These are phyloP conservation scores for Leptopilina syphax DNA, from an alignment of 2,888 invertebrate species.

Conservation along the genomic window DNA sequence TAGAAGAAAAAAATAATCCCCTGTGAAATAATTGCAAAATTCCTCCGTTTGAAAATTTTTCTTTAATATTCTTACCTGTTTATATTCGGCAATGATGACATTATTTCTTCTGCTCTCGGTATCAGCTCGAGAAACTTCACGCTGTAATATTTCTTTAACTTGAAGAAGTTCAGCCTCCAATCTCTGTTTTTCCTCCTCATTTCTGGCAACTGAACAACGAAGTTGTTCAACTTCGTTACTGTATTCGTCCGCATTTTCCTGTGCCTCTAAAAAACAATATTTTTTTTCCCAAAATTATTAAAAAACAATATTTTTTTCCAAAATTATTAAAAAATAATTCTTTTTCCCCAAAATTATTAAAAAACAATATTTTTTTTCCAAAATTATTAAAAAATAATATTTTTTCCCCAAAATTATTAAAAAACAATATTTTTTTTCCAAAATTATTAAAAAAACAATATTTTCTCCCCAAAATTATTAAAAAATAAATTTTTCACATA, in stretches of 20 bases:
- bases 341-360: too few species aligned
- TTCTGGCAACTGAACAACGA: conserved; percentile 80
- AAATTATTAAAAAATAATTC: too few species aligned
- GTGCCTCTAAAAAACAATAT: conserved; percentile 78
- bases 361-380: too few species aligned
- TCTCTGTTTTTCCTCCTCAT: conserved; percentile 85
- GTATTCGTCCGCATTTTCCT: conserved; percentile 80
- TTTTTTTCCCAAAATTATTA: not conserved
- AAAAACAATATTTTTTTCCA: not conserved
- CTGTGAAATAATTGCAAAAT: too few species aligned
- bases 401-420: too few species aligned
- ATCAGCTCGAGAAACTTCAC: conserved; percentile 86
- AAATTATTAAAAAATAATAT: too few species aligned
- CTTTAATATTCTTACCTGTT: conserved; percentile 79
- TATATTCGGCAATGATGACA: conserved; percentile 93
- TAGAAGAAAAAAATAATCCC: too few species aligned
- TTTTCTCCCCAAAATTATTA: too few species aligned
- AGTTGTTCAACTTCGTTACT: conserved; percentile 80
- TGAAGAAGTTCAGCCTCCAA: conserved; percentile 84
- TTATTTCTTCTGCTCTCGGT: conserved; percentile 85
- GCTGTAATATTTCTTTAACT: conserved; percentile 86
- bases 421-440: too few species aligned
- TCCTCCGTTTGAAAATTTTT: too few species aligned
- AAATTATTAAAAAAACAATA: too few species aligned
- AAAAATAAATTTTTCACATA: too few species aligned